phyloP scores from a whole-genome alignment of 2,888 invertebrate genomes.

The Leptopilina drosophilae region DNA sequence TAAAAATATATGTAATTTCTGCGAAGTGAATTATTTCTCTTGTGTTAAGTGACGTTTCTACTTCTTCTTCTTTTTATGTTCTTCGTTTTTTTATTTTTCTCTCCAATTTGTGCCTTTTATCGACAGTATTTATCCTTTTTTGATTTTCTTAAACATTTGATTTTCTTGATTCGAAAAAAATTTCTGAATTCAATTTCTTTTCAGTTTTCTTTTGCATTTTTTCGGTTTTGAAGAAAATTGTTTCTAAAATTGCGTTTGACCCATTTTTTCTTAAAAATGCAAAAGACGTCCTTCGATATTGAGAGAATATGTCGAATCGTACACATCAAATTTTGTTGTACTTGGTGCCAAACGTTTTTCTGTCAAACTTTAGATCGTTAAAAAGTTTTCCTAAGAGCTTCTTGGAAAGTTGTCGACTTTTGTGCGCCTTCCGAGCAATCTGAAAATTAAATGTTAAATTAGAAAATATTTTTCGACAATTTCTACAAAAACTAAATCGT shows the following conservation, averaged over 20 bases:
- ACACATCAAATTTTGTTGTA: slow-evolving; percentile 5
- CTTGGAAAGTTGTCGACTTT: no score
- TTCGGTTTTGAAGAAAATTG: neutral
- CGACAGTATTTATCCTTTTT: neutral
- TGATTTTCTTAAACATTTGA: no score
- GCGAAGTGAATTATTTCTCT: slow-evolving; percentile 3
- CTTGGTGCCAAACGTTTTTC: slow-evolving; percentile 31
- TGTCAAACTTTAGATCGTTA: slow-evolving; percentile 26
- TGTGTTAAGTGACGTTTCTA: slow-evolving; percentile 31
- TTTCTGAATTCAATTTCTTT: no score
- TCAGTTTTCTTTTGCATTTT: slow-evolving; percentile 42
- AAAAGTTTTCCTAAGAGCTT: neutral
- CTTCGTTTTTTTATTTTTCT: no score
- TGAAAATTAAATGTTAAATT: no score
- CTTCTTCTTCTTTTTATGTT: neutral
- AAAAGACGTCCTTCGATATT: slow-evolving; percentile 21
- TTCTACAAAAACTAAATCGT: neutral
- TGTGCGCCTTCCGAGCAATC: no score
- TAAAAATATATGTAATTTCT: slow-evolving; percentile 19
- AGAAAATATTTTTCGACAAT: no score
- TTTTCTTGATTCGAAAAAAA: no score
- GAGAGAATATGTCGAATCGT: slow-evolving; percentile 17
- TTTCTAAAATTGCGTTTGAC: slow-evolving; percentile 36
- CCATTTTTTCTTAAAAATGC: slow-evolving; percentile 42
- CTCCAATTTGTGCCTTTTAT: neutral